phyloP scores from a whole-genome alignment of 2,888 invertebrate genomes.

The Cenopis cana region DNA sequence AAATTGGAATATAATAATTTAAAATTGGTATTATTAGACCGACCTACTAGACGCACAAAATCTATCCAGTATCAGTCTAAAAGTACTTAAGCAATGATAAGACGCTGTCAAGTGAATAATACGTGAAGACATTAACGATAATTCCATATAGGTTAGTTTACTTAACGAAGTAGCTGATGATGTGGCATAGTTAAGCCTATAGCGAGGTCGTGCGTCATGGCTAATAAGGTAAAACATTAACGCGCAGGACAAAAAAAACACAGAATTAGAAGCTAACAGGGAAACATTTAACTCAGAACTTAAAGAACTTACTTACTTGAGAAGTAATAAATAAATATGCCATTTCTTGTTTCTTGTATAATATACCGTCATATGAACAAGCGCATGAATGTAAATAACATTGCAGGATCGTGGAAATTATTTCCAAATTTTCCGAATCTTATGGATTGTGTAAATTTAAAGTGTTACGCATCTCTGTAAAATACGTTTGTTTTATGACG shows the following conservation, averaged over 20 bases:
- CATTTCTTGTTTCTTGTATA: not conserved
- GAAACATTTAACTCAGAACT: not conserved
- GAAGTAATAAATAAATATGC: not conserved
- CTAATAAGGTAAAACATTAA: slow-evolving; percentile 47
- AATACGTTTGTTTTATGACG: no score
- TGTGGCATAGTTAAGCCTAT: slow-evolving; percentile 13
- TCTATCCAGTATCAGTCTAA: slow-evolving; percentile 28
- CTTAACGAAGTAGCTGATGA: slow-evolving; percentile 47
- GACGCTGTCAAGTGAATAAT: slow-evolving; percentile 52
- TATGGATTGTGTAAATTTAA: no score
- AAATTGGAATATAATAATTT: not conserved
- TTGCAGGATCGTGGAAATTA: not conserved
- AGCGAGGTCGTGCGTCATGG: slow-evolving; percentile 40
- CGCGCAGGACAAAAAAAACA: slow-evolving; percentile 21
- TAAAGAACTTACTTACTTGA: no score
- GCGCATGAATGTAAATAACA: no score
- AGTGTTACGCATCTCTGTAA: no score
- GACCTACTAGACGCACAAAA: slow-evolving; percentile 13
- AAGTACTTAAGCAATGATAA: slow-evolving; percentile 38
- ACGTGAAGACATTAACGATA: slow-evolving; percentile 66
- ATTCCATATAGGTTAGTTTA: slow-evolving; percentile 67
- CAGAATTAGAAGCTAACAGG: not conserved
- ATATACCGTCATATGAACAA: not conserved
- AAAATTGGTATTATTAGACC: not conserved
- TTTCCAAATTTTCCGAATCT: not conserved